Conservation (phyloP, 1,140 invertebrate species). For the Solenopsis invicta region DNA sequence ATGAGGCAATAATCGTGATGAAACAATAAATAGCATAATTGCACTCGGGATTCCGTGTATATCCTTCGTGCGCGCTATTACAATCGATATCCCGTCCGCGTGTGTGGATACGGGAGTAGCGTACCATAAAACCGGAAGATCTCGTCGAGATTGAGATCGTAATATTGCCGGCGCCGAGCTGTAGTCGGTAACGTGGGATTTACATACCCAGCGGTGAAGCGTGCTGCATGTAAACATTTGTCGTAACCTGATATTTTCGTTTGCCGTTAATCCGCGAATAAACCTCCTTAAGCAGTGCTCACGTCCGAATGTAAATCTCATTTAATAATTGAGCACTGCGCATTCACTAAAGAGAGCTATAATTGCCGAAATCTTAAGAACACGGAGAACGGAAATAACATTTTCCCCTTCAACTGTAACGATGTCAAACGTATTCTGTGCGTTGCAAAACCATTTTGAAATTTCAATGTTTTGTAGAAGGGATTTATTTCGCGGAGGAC, state of each 20-base stretch:
- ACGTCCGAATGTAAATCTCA: slow-evolving; percentile 36
- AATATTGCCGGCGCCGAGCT: slow-evolving; percentile 33
- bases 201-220: slow-evolving; percentile 31
- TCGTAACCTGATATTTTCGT: slow-evolving; percentile 50
- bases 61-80: slow-evolving; percentile 19
- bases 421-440: not conserved
- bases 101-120: slow-evolving; percentile 1
- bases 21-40: slow-evolving; percentile 65
- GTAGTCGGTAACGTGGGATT: slow-evolving; percentile 50
- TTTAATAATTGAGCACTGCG: slow-evolving; percentile 42
- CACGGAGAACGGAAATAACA: not conserved
- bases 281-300: slow-evolving; percentile 37
- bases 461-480: slow-evolving; percentile 8
- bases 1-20: not conserved
- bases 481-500: not conserved
- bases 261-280: slow-evolving; percentile 44
- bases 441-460: not conserved
- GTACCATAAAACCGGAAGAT: slow-evolving; percentile 66
- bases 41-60: not conserved
- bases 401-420: not conserved
- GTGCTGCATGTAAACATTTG: slow-evolving; percentile 49
- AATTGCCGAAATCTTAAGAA: slow-evolving; percentile 21
- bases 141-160: slow-evolving; percentile 68
- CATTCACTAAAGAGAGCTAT: not conserved
- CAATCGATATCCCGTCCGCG: slow-evolving; percentile 49